Percentiles rank a stretch among this genome's conserved stretches.
phyloP scores from a whole-genome alignment of 2,797 vertebrate genomes.

The Hippocampus kuda region DNA sequence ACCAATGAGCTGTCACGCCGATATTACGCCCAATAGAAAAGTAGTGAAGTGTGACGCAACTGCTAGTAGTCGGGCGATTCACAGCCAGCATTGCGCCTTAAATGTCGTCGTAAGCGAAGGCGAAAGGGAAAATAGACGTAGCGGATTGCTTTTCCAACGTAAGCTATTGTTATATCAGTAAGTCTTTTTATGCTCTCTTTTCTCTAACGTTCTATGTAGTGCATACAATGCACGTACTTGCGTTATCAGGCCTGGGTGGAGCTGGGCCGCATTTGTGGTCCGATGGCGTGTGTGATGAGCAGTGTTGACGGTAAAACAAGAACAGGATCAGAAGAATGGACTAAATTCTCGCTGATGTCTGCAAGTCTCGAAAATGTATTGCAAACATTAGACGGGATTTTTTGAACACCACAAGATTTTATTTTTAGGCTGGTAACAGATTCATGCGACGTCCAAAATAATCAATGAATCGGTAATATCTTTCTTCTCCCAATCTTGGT shows the following conservation, averaged over 20 bases:
- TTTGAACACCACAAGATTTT: not conserved
- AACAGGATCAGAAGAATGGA: not conserved
- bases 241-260: conserved; percentile 30
- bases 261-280: conserved; percentile 36
- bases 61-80: not conserved
- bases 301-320: conserved; percentile 12
- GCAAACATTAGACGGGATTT: not conserved
- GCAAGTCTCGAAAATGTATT: not conserved
- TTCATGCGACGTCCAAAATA: too few species aligned
- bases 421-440: too few species aligned
- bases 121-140: not conserved
- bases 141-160: conserved; percentile 6
- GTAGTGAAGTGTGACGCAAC: not conserved
- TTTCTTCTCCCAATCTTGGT: too few species aligned
- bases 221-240: conserved; percentile 19
- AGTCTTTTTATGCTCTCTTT: not conserved
- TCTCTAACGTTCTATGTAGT: not conserved
- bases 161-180: not conserved
- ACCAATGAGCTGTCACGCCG: conserved; percentile 27
- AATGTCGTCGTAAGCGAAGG: not conserved
- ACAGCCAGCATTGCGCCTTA: not conserved
- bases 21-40: conserved; percentile 1
- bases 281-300: conserved; percentile 53
- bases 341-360: not conserved
- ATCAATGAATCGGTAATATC: too few species aligned